phyloP scores from a whole-genome alignment of 2,113 vertebrate species.

The Phrynosoma blainvillii region DNA sequence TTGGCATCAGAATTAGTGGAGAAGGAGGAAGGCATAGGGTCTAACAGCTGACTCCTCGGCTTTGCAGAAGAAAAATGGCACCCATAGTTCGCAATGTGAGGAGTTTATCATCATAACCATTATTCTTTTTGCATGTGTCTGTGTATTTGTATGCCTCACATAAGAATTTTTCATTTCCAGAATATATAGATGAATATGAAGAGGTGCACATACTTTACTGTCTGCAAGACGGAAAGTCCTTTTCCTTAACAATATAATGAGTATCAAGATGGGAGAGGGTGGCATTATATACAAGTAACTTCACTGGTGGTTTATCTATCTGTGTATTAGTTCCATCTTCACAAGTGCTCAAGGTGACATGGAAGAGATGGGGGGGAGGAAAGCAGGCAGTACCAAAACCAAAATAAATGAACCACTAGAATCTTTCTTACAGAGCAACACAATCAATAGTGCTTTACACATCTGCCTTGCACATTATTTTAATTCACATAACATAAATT shows the following conservation, averaged over 20 bases:
- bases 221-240: background rate
- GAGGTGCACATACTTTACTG: background rate
- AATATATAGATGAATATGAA: background rate
- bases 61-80: background rate
- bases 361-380: background rate
- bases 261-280: background rate
- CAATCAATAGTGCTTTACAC: slow-evolving; percentile 38
- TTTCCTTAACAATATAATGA: background rate
- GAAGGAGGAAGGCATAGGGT: background rate
- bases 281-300: background rate
- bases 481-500: slow-evolving; percentile 71
- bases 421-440: background rate
- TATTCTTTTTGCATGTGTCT: no score
- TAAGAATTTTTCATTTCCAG: background rate
- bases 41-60: background rate
- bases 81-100: no score
- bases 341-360: background rate
- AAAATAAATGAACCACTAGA: slow-evolving; percentile 1
- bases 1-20: background rate
- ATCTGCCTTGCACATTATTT: slow-evolving; percentile 61
- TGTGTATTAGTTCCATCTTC: background rate
- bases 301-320: background rate
- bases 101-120: no score
- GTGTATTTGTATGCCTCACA: background rate
- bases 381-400: background rate